Evolutionary conservation across 2,113 vertebrate genomes (phyloP), one percentile per base, ranked within the genome.

Genomic region (Cynocephalus volans): DNA sequence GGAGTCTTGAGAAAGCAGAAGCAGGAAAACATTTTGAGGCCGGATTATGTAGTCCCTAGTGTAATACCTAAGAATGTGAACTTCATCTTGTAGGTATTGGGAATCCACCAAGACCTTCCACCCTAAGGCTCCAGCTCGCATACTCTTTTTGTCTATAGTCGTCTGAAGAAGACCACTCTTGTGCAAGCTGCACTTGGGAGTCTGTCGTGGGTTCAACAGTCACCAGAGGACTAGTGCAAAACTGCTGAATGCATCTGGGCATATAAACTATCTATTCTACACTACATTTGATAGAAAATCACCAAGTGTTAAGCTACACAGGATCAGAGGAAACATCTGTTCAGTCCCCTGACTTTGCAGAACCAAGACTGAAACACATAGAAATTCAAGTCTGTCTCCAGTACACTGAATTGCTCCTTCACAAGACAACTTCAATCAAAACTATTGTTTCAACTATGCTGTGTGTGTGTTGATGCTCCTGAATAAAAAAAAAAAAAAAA

Each of bases 351-450:
- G 48, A 85, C 17, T 80, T 80, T 62, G 6, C 15, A 93, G 90
- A 79, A 54, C 2, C 8, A 48, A 73, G n/a, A 54, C 52, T 54
- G 15, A 58, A 87, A 91, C 24, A 33, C 36, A 56, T 41, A n/a
- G 52, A 89, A 92, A 92, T 60, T 21, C 33, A 86, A 77, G n/a
- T 54, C 24, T 45, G 9, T 24, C 28, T 54, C 15, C 24, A 73
- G 41, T 15, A 89, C 5, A 73, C 33, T 93, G 65, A 70, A 65
- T 65, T 48, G 18, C 69, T 96, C 69, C 48, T 91, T 58, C 80
- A 77, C 13, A 58, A 75, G 41, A 62, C 18, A 19, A 80, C 58
- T 70, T 67, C 12, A 58, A n/a, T 60, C 45, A 81, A 64, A 81
- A 86, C 48, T 75, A 33, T 80, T 90, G 64, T 67, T 92, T 76